A percentile compares a stretch with the other conserved stretches of the same genome.
phyloP scores from a whole-genome alignment of 2,888 invertebrate species.

The Kryphioiulus occultus region DNA sequence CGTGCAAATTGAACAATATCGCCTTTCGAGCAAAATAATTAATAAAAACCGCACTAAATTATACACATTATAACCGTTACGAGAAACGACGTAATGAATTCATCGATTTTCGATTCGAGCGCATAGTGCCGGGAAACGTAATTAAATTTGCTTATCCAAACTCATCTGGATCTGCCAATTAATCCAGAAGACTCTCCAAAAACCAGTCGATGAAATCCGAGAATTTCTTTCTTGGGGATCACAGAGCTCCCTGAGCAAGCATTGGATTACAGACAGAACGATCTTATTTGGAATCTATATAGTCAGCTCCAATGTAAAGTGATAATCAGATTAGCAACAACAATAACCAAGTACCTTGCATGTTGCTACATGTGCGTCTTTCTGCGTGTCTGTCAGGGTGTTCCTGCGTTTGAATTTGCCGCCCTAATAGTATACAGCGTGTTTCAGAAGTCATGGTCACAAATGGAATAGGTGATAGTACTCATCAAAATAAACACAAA shows the following conservation, averaged over 20 bases:
- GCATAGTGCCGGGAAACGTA: background rate
- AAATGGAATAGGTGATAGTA: no score
- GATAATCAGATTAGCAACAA: no score
- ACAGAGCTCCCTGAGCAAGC: background rate
- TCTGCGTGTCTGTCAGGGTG: no score
- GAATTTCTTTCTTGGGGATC: conserved; percentile 16
- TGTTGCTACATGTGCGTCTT: no score
- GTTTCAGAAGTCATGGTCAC: no score
- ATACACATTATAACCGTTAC: background rate
- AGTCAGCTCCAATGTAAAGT: no score
- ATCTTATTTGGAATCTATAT: background rate
- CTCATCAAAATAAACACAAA: no score
- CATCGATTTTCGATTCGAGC: background rate
- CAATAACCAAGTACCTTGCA: no score
- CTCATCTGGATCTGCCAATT: background rate
- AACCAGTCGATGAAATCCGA: background rate
- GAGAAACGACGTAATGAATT: background rate
- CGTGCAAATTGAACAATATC: conserved; percentile 17
- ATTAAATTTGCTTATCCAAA: background rate
- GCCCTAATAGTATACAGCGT: no score
- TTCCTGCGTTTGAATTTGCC: no score
- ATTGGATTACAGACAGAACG: background rate
- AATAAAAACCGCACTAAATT: conserved; percentile 9
- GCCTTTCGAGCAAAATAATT: background rate
- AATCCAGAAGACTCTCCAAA: background rate